Base-by-base conservation (phyloP, 2,797 vertebrate species). In the Scyliorhinus canicula region DNA sequence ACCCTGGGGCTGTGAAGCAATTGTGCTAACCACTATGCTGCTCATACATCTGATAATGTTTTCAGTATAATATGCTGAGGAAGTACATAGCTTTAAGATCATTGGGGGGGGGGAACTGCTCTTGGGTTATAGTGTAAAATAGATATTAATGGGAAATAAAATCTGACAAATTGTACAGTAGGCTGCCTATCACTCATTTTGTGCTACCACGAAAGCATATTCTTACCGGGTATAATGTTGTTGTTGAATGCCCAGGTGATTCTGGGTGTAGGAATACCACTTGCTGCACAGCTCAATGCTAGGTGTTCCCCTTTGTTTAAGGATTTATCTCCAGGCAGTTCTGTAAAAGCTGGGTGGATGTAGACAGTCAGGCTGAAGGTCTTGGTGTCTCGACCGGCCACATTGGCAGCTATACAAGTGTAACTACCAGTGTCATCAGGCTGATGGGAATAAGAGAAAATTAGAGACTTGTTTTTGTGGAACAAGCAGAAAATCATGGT, bases 171-270 rank as follows among this genome's bases (percentile, higher is more conserved):
- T n/a, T 79, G 26, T 31, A 69, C 28, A 69, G 26, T 26, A 7
- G 74, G 74, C n/a, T 79, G n/a, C n/a, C 14, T 40, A 74, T 35
- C 52, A 31, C 24, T 12, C 47, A 88, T 3, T 55, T 88, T 60
- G 24, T 65, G 57, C 60, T 11, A 44, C 9, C 7, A 5, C 7
- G 7, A 4, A n/a, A 77, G 35, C n/a, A 60, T 44, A 82, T 60
- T 95, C 96, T 85, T 95, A 99, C 99, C 98, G 97, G 98, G 98
- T 95, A 99, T 96, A 44, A 98, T 98, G 96, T 98, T 99, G 96
- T 99, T 99, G 96, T 99, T 99, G 96, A 99, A 98, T n/a, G 97
- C 97, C 99, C 99, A 99, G 0, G 97, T 98, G 96, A 99, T 98
- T 95, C 96, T 98, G 90, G 99, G 99, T 52, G 97, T 55, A 5